phyloP scores from a whole-genome alignment of 2,113 vertebrate species.

The Pseudorectes ferrugineus region DNA sequence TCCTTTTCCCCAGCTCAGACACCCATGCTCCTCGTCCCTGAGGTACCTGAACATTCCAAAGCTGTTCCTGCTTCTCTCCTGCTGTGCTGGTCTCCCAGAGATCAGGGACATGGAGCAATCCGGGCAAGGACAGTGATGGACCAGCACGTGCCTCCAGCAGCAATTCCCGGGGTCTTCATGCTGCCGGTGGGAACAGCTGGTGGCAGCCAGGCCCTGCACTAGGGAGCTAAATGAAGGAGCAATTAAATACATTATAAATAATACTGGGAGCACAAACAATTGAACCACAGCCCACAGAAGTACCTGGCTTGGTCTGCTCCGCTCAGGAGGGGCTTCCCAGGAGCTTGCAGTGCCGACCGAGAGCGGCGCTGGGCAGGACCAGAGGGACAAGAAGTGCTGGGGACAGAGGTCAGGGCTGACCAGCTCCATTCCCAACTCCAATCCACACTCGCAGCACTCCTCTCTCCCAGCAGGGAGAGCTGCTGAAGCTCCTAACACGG shows the following conservation, averaged over 20 bases:
- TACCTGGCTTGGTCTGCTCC: neutral
- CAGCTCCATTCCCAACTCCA: fast-evolving
- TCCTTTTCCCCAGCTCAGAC: neutral
- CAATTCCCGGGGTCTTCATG: fast-evolving
- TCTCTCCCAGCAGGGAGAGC: neutral
- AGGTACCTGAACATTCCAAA: neutral
- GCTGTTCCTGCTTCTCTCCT: neutral
- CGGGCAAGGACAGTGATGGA: neutral
- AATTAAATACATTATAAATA: fast-evolving
- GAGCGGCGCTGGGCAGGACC: fast-evolving
- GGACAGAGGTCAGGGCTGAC: neutral
- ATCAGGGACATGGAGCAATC: neutral
- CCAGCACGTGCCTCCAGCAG: neutral
- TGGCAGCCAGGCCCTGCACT: neutral
- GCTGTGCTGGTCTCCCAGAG: neutral
- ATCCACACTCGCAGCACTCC: fast-evolving
- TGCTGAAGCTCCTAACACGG: neutral
- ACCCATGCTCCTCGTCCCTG: neutral
- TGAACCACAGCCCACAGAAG: neutral
- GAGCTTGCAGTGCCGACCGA: fast-evolving
- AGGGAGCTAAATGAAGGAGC: neutral
- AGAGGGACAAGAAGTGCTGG: neutral
- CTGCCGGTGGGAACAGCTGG: neutral
- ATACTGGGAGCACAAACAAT: neutral
- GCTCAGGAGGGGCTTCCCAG: neutral